Base-by-base conservation (phyloP, 2,113 vertebrate species). In the Antigone vipio region DNA sequence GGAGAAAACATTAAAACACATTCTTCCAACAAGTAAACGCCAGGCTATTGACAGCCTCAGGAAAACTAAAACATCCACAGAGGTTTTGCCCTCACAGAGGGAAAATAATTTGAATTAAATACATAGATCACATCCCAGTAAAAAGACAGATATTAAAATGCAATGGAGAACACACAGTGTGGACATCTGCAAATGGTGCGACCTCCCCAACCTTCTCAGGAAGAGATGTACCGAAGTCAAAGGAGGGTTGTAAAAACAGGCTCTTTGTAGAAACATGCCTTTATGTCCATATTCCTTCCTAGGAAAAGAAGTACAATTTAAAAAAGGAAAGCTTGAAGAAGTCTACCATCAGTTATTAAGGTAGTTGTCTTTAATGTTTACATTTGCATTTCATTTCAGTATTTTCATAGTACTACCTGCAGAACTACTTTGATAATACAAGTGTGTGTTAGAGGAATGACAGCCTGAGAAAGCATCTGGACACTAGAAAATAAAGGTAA, bases 381-480 rank as follows among this genome's bases (percentile, higher is more conserved):
- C 27, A 93, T 84, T 92, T 92, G 56, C 87, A 94, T 95, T 87
- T 92, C 9, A 52, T 60, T 95, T 88, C 73, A 91, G 52, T 63
- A 68, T 95, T 91, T 80, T 84, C 15, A 8, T 32, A 67, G 44
- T n/a, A 55, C 9, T 81, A 72, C 68, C 27, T 52, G 44, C 44
- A 91, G 40, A 92, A 92, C 19, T 56, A 62, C 45, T 95, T 92
- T 80, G 40, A 92, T 85, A 88, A 55, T 22, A 44, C 19, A 78
- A 59, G 30, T 63, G 38, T 64, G 9, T 81, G 21, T 69, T 82
- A 75, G 6, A 78, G 49, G 30, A 92, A 89, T 84, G 64, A 84
- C 64, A 95, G 59, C 34, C 21, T 67, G 56, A 94, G 91, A 91
- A 87, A 87, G 29, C 44, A 81, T 30, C 47, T 92, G 73, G 83